Percentiles rank a stretch among this genome's conserved stretches.
phyloP scores from a whole-genome alignment of 2,113 vertebrate species.

The Corythoichthys intestinalis region DNA sequence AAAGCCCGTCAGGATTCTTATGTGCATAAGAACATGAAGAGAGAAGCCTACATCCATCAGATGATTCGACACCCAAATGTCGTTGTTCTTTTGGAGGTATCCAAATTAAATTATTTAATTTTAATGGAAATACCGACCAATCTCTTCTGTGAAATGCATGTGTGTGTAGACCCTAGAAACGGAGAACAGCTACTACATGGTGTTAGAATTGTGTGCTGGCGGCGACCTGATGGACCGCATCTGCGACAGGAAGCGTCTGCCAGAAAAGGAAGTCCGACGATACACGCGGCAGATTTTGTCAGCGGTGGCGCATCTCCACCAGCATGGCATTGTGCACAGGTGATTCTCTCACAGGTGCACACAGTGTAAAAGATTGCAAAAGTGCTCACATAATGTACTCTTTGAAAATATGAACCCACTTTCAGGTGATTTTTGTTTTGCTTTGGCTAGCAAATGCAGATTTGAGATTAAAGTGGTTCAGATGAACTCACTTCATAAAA shows the following conservation, averaged over 20 bases:
- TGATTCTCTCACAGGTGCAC: conserved; percentile 27
- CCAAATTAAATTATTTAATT: neutral
- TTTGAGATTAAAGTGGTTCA: too few species aligned
- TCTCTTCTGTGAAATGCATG: neutral
- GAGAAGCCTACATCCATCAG: conserved; percentile 79
- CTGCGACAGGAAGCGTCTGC: conserved; percentile 76
- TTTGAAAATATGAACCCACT: too few species aligned
- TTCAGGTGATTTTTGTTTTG: too few species aligned
- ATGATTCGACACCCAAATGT: conserved; percentile 80
- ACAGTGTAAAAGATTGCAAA: neutral
- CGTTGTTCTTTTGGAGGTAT: conserved; percentile 72
- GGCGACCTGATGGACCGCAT: conserved; percentile 83
- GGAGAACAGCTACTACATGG: conserved; percentile 82
- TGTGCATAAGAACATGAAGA: conserved; percentile 79
- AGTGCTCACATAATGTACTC: neutral
- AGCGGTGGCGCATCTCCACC: conserved; percentile 75
- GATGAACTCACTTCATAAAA: too few species aligned
- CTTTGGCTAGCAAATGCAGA: too few species aligned
- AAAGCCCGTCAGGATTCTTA: conserved; percentile 81
- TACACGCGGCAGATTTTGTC: conserved; percentile 80
- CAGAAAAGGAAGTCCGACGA: conserved; percentile 76
- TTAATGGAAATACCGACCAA: neutral
- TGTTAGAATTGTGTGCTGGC: conserved; percentile 78
- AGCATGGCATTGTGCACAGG: conserved; percentile 79
- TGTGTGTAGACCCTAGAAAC: conserved; percentile 78